Conservation (phyloP, 2,113 vertebrate species). For the Limanda limanda region DNA sequence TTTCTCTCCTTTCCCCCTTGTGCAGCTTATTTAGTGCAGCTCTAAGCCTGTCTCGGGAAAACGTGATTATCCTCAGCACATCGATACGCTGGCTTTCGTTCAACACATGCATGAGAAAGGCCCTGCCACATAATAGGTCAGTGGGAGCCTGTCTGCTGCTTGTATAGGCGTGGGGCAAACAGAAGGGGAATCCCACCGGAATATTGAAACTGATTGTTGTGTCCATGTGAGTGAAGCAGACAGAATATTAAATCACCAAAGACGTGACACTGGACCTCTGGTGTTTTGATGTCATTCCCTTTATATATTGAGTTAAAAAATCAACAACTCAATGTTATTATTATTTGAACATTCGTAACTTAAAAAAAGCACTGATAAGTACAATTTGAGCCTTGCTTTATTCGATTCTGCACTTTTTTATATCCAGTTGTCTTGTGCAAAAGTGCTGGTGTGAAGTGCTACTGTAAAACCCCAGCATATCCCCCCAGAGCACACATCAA, state of each 20-base stretch:
- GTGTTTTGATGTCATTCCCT: not conserved
- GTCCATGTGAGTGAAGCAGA: conserved; percentile 25
- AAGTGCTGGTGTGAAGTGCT: conserved; percentile 61
- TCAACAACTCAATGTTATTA: too few species aligned
- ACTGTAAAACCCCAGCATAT: conserved; percentile 72
- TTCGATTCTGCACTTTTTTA: not conserved
- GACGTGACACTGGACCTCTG: not conserved
- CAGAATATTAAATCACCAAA: not conserved
- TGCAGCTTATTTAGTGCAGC: conserved; percentile 68
- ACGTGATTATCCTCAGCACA: conserved; percentile 76
- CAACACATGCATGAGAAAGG: conserved; percentile 80
- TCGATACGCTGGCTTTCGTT: conserved; percentile 74
- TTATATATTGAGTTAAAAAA: not conserved
- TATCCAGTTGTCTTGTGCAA: conserved; percentile 10
- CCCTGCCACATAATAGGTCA: conserved; percentile 80
- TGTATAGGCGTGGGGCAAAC: conserved; percentile 59
- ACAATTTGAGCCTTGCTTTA: not conserved
- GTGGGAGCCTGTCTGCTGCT: conserved; percentile 79
- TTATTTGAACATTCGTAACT: too few species aligned
- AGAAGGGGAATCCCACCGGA: conserved; percentile 54
- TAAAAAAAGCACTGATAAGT: not conserved
- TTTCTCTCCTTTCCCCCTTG: not conserved
- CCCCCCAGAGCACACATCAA: conserved; percentile 80
- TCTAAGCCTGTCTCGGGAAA: conserved; percentile 74
- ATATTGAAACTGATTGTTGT: conserved; percentile 60